A percentile compares a stretch with the other conserved stretches of the same genome.
Evolutionary conservation across 2,888 invertebrate species (phyloP).

Genomic region (Apotomis capreana): DNA sequence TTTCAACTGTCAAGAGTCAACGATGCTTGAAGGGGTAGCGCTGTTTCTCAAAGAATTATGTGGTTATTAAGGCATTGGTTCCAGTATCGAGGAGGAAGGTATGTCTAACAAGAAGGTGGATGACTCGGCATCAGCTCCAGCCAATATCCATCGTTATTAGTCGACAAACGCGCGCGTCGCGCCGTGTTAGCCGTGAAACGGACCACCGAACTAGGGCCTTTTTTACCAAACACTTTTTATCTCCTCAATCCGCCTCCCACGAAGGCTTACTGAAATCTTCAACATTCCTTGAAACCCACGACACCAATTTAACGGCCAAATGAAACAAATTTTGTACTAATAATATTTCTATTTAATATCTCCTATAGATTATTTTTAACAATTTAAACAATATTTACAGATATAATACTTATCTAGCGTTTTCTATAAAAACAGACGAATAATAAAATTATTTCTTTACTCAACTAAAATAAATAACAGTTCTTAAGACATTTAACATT

Average conservation of each 20-base stretch:
- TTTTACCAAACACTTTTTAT: slow-evolving; percentile 66
- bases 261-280: slow-evolving; percentile 51
- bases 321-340: slow-evolving; percentile 42
- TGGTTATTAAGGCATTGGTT: slow-evolving; percentile 37
- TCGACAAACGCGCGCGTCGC: slow-evolving; percentile 69
- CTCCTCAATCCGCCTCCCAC: slow-evolving; percentile 65
- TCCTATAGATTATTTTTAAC: slow-evolving; percentile 67
- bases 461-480: slow-evolving; percentile 76
- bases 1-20: slow-evolving; percentile 20
- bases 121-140: slow-evolving; percentile 72
- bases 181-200: slow-evolving; percentile 76
- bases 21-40: slow-evolving; percentile 23
- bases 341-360: slow-evolving; percentile 64
- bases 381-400: slow-evolving; percentile 77
- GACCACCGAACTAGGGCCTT: slow-evolving; percentile 71
- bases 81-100: slow-evolving; percentile 24
- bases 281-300: slow-evolving; percentile 17
- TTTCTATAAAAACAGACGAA: slow-evolving; percentile 62
- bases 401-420: slow-evolving; percentile 50
- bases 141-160: slow-evolving; percentile 78
- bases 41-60: slow-evolving; percentile 33
- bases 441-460: slow-evolving; percentile 59
- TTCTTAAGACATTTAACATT: slow-evolving; percentile 58
- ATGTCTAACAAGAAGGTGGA: slow-evolving; percentile 51
- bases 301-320: slow-evolving; percentile 1